Evolutionary conservation across 1,140 invertebrate species (phyloP), one percentile per base, ranked within the genome.

Genomic region (Linepithema humile): DNA sequence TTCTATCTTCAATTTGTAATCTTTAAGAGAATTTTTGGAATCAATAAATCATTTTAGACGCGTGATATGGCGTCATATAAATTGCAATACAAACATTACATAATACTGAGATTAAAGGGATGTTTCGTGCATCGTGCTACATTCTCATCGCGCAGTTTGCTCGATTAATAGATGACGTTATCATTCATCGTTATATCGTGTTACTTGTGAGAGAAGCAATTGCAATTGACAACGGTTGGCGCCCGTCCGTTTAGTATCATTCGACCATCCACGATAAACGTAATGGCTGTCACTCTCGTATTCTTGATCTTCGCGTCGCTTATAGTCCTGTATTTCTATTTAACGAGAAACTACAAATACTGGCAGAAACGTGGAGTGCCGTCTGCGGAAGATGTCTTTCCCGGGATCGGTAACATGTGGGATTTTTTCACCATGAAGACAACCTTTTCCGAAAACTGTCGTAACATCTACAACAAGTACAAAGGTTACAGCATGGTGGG

Each of bases 311-410:
- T 78, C 17, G n/a, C n/a, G 3, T 5, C 3, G n/a, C 23, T 78
- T 9, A 3, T 53, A 5, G 23, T 10, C 40, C 15, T 67, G 5
- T 78, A 78, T 32, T 1, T 78, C 20, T 78, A 15, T 2, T 85
- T 10, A 62, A 69, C 75, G 2, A 78, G 7, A 29, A 78, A 78
- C 20, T 40, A 7, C 17, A 78, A 67, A 9, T 95, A 95, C 75
- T 96, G 95, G 95, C 69, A 90, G 40, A 88, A 92, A 4, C 89
- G 88, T 82, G 91, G 93, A 12, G 90, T 96, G 1, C 92, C 93
- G 60, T 92, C 92, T 48, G 69, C 92, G 3, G 87, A 89, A 6
- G 83, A 83, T 57, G 64, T 78, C 6, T 3, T 89, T 9, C 90
- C 90, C 0, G 85, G 88, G 23, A 55, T 93, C 2, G 93, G 92